Percentiles rank a stretch among this genome's conserved stretches.
These are phyloP conservation scores for Crocuta crocuta DNA, from an alignment of 2,113 vertebrate species.

Conservation along the genomic window DNA sequence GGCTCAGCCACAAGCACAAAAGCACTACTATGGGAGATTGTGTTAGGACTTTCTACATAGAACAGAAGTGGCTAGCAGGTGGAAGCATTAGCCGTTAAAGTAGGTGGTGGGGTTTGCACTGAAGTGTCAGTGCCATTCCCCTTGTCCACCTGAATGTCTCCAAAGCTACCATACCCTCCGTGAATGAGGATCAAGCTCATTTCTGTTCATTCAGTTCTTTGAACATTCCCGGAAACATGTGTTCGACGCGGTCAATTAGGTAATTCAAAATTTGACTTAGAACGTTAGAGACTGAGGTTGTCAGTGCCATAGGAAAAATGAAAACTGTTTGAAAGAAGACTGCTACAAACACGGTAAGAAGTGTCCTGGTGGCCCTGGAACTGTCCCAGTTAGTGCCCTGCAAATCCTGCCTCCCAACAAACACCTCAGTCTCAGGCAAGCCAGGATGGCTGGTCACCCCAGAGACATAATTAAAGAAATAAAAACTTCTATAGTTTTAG, in stretches of 20 bases:
- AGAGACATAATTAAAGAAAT: background rate
- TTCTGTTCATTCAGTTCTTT: background rate
- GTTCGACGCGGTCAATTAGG: background rate
- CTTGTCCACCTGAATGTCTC: background rate
- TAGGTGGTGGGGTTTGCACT: background rate
- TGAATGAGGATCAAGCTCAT: background rate
- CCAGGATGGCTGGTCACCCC: background rate
- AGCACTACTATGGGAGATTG: background rate
- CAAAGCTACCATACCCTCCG: background rate
- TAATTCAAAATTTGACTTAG: background rate
- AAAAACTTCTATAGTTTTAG: background rate
- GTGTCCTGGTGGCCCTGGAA: background rate
- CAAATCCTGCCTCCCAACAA: background rate
- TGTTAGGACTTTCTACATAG: background rate
- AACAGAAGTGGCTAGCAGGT: background rate
- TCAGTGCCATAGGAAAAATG: background rate
- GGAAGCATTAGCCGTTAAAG: background rate
- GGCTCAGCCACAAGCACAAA: background rate
- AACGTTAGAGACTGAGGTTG: background rate
- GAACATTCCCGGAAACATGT: background rate
- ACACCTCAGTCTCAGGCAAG: background rate
- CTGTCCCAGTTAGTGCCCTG: background rate
- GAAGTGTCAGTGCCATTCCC: background rate
- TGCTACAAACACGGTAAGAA: background rate
- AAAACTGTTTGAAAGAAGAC: background rate